Evolutionary conservation across 2,113 vertebrate species (phyloP).

Genomic region (Puffinus mauretanicus): DNA sequence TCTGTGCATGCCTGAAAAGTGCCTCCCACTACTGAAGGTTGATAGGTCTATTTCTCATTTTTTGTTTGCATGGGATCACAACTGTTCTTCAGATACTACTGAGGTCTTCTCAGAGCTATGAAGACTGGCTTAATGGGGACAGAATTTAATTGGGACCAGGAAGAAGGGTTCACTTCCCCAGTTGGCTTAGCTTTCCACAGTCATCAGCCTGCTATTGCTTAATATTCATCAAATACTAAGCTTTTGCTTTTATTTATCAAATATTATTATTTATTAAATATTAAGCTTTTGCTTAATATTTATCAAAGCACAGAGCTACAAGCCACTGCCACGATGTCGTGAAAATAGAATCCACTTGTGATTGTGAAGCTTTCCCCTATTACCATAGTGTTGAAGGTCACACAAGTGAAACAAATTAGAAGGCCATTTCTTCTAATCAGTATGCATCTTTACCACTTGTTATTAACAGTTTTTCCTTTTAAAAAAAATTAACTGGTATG

Average conservation of each 20-base stretch:
- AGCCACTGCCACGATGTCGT: background rate
- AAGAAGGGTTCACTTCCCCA: background rate
- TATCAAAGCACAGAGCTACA: background rate
- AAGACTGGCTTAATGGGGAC: background rate
- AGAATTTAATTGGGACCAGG: background rate
- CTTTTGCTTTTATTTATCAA: background rate
- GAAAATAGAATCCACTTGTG: slow-evolving; percentile 16
- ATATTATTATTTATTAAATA: background rate
- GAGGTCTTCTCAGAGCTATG: background rate
- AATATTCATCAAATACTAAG: background rate
- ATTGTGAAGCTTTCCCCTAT: background rate
- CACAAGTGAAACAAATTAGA: slow-evolving; percentile 7
- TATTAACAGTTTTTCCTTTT: background rate
- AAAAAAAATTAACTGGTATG: background rate
- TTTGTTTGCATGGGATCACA: background rate
- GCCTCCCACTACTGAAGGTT: background rate
- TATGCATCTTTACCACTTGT: background rate
- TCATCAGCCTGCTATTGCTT: background rate
- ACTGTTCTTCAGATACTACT: background rate
- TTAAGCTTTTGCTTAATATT: background rate
- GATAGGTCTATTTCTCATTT: background rate
- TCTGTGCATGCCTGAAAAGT: background rate
- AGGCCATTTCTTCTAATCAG: slow-evolving; percentile 16
- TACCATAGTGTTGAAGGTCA: slow-evolving; percentile 28
- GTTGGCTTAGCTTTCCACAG: background rate